Conservation (phyloP, 2,888 invertebrate genomes). For the Drosophila monieri region DNA sequence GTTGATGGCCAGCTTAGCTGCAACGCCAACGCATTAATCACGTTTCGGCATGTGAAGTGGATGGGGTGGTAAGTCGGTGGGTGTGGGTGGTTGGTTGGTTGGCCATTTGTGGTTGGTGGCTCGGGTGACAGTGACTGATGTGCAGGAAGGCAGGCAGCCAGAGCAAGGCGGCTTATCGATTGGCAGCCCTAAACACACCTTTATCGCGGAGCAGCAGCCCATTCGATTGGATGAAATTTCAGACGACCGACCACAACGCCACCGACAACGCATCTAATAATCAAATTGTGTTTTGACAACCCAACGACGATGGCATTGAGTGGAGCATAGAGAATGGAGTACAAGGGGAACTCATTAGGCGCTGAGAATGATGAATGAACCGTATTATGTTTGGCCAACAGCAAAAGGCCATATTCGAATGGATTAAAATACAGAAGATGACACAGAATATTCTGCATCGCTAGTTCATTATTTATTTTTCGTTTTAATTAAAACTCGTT, state of each 20-base stretch:
- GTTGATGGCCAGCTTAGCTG: slow-evolving; percentile 67
- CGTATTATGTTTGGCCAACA: slow-evolving; percentile 53
- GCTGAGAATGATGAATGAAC: slow-evolving; percentile 66
- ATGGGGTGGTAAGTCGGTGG: slow-evolving; percentile 9
- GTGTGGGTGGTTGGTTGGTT: slow-evolving; percentile 14
- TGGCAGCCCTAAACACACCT: slow-evolving; percentile 78
- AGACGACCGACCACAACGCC: slow-evolving; percentile 49
- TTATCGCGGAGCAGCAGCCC: slow-evolving; percentile 65
- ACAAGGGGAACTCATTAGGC: slow-evolving; percentile 57
- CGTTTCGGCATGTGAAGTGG: slow-evolving; percentile 61
- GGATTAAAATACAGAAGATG: slow-evolving; percentile 10
- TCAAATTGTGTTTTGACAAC: slow-evolving; percentile 76
- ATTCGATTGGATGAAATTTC: slow-evolving; percentile 73
- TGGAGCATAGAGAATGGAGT: slow-evolving; percentile 16
- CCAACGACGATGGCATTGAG: slow-evolving; percentile 35
- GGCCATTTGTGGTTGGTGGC: slow-evolving; percentile 66
- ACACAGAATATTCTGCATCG: background rate
- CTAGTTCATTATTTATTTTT: slow-evolving; percentile 30
- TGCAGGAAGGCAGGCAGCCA: slow-evolving; percentile 70
- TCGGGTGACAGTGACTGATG: slow-evolving; percentile 83
- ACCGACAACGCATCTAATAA: slow-evolving; percentile 60
- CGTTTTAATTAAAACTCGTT: slow-evolving; percentile 58
- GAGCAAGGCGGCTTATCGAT: slow-evolving; percentile 74
- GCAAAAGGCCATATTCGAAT: slow-evolving; percentile 10
- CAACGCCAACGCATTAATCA: slow-evolving; percentile 82